Evolutionary conservation across 2,113 vertebrate genomes (phyloP).

Genomic region (Oreochromis spilurus): DNA sequence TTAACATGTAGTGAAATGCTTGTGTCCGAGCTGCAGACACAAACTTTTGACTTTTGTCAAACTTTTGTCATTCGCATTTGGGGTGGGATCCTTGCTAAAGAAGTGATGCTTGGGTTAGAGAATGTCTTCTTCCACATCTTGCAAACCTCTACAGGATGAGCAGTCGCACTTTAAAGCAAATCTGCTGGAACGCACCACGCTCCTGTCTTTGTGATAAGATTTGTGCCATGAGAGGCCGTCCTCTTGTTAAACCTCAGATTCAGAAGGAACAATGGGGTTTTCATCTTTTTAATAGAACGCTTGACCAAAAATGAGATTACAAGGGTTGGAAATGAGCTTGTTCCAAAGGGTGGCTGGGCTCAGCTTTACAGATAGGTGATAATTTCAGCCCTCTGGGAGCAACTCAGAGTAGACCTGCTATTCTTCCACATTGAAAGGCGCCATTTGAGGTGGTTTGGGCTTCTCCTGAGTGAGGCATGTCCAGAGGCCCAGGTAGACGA

Average conservation of each 20-base stretch:
- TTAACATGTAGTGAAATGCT: neutral
- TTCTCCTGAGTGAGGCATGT: neutral
- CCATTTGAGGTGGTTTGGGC: neutral
- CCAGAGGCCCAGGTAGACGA: neutral
- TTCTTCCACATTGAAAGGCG: neutral
- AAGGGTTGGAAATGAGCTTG: neutral
- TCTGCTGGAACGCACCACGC: neutral
- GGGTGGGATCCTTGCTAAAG: neutral
- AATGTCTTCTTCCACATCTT: constrained; percentile 20
- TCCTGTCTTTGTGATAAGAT: neutral
- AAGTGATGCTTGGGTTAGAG: neutral
- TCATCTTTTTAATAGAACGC: neutral
- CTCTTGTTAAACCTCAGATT: neutral
- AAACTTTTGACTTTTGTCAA: neutral
- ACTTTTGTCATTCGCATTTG: neutral
- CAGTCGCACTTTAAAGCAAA: neutral
- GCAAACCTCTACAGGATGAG: neutral
- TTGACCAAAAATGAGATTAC: neutral
- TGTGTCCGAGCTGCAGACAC: neutral
- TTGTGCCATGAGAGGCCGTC: neutral
- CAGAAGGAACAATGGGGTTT: neutral
- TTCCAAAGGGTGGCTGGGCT: neutral
- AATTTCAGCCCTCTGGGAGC: neutral
- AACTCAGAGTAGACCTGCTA: neutral
- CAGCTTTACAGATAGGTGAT: neutral